Percentiles rank a stretch among this genome's conserved stretches.
phyloP scores from a whole-genome alignment of 2,797 vertebrate species.

The Apogon hyalosoma region DNA sequence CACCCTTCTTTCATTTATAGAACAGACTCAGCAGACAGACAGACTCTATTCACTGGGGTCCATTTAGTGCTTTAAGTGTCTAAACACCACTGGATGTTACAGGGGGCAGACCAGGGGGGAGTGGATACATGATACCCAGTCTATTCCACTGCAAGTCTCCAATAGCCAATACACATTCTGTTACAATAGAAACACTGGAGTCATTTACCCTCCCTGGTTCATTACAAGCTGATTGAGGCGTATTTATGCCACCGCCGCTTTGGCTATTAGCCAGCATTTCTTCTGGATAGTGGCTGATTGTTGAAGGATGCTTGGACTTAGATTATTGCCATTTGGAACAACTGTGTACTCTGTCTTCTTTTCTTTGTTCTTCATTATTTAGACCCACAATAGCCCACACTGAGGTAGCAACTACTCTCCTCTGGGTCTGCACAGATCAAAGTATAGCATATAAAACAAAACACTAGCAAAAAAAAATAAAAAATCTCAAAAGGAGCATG shows the following conservation, averaged over 20 bases:
- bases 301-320: slow-evolving; percentile 6
- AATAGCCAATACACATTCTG: slow-evolving; percentile 65
- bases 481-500: too few relatives aligned
- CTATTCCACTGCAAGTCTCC: slow-evolving; percentile 61
- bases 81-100: slow-evolving; percentile 69
- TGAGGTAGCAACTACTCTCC: too few relatives aligned
- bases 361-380: too few relatives aligned
- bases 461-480: too few relatives aligned
- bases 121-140: slow-evolving; percentile 66
- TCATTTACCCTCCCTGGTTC: slow-evolving; percentile 67
- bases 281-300: slow-evolving; percentile 23
- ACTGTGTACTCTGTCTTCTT: too few relatives aligned
- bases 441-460: too few relatives aligned
- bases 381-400: too few relatives aligned
- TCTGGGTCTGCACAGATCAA: too few relatives aligned
- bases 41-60: slow-evolving; percentile 77
- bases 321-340: too few relatives aligned
- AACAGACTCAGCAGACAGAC: slow-evolving; percentile 66
- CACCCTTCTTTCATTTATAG: slow-evolving; percentile 68
- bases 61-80: slow-evolving; percentile 72
- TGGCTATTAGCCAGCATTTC: slow-evolving; percentile 43
- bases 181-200: slow-evolving; percentile 70
- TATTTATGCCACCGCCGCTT: slow-evolving; percentile 42
- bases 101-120: slow-evolving; percentile 39
- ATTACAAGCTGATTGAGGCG: slow-evolving; percentile 55